A percentile compares a stretch with the other conserved stretches of the same genome.
These are phyloP conservation scores for Istiophorus platypterus DNA, from an alignment of 2,113 vertebrate species.

Conservation along the genomic window DNA sequence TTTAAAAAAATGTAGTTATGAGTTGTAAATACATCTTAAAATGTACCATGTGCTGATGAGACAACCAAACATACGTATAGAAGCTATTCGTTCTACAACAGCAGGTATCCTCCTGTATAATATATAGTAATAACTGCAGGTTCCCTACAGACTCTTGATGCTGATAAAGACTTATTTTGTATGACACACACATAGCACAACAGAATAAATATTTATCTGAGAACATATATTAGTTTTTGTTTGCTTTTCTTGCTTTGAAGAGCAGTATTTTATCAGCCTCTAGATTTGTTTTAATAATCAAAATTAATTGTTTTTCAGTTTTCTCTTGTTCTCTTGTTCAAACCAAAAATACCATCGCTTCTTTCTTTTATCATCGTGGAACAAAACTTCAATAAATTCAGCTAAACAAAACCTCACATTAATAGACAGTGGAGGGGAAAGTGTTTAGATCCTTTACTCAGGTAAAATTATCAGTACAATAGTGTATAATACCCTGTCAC, in stretches of 20 bases:
- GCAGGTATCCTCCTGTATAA: neutral
- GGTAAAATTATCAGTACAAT: too few species aligned
- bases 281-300: neutral
- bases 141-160: neutral
- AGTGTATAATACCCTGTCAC: neutral
- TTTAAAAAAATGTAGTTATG: neutral
- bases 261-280: neutral
- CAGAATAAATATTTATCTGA: constrained; percentile 5
- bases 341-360: too few species aligned
- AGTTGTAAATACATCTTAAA: neutral
- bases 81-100: neutral
- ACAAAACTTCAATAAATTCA: too few species aligned
- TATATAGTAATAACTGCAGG: neutral
- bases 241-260: neutral
- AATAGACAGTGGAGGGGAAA: too few species aligned
- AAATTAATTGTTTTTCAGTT: neutral
- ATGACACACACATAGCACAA: neutral
- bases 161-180: neutral
- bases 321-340: neutral
- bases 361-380: too few species aligned
- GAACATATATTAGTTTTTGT: neutral
- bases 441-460: too few species aligned
- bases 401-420: too few species aligned
- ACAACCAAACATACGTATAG: neutral
- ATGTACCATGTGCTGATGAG: neutral